Evolutionary conservation across 2,113 vertebrate species (phyloP).

Genomic region (human): DNA sequence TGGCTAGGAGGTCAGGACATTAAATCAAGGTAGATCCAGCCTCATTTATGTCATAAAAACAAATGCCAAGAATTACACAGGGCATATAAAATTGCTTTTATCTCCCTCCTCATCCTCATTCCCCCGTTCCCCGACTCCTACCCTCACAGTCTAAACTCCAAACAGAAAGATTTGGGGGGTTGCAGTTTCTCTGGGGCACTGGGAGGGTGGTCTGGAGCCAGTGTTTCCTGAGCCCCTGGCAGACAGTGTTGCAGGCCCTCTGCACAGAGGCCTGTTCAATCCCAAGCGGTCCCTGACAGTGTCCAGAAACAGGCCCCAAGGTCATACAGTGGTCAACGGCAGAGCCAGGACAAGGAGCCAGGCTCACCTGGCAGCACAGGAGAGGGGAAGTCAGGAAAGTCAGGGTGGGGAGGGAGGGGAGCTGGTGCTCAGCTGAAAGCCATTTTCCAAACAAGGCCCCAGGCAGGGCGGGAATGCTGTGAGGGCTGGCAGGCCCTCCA

Average conservation of each 20-base stretch:
- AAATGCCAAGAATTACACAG: neutral
- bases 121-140: neutral
- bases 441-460: neutral
- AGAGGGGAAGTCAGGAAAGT: neutral
- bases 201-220: neutral
- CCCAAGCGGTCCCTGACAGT: neutral
- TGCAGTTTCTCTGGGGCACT: neutral
- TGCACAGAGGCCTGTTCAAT: neutral
- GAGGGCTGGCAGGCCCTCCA: neutral
- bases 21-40: neutral
- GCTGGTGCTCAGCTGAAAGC: neutral
- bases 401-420: rapidly evolving
- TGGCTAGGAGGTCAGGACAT: neutral
- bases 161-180: neutral
- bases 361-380: neutral
- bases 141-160: neutral
- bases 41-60: neutral
- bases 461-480: neutral
- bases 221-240: neutral
- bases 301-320: neutral
- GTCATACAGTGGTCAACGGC: rapidly evolving
- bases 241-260: rapidly evolving
- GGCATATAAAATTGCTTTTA: neutral
- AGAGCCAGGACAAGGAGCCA: neutral
- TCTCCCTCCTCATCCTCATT: neutral